Conservation (phyloP, 1,140 invertebrate genomes). For the Trachymyrmex cornetzi region DNA sequence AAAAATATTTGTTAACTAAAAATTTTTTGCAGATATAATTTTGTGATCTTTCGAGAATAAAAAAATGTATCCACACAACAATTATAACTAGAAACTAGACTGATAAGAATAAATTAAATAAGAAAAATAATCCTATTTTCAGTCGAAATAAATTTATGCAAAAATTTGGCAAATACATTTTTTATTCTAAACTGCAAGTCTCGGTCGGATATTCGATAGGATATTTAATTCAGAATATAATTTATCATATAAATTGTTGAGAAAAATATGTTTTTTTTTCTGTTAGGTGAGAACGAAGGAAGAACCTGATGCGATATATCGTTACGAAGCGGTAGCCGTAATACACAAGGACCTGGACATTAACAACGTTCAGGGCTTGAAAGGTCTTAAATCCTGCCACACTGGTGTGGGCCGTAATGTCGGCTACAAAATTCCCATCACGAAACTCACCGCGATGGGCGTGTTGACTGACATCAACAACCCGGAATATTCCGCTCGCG, state of each 20-base stretch:
- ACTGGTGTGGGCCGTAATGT: slow-evolving; percentile 93
- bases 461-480: slow-evolving; percentile 90
- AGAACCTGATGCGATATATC: slow-evolving; percentile 88
- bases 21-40: not conserved
- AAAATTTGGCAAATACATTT: too few species aligned
- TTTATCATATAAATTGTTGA: not conserved
- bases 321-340: slow-evolving; percentile 93
- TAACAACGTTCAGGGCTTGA: slow-evolving; percentile 89
- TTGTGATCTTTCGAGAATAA: not conserved
- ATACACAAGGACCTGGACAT: slow-evolving; percentile 91
- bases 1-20: not conserved
- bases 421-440: slow-evolving; percentile 92
- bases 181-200: too few species aligned
- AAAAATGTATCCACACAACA: too few species aligned
- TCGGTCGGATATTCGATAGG: not conserved
- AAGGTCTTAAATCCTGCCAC: slow-evolving; percentile 92
- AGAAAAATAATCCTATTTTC: too few species aligned
- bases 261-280: slow-evolving; percentile 1
- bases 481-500: slow-evolving; percentile 90
- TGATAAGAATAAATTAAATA: too few species aligned
- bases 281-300: slow-evolving; percentile 80
- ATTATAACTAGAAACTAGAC: too few species aligned
- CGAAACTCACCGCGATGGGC: slow-evolving; percentile 90
- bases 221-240: not conserved
- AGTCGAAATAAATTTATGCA: too few species aligned